Conservation (phyloP, 2,797 vertebrate genomes). For the Rhincodon typus region DNA sequence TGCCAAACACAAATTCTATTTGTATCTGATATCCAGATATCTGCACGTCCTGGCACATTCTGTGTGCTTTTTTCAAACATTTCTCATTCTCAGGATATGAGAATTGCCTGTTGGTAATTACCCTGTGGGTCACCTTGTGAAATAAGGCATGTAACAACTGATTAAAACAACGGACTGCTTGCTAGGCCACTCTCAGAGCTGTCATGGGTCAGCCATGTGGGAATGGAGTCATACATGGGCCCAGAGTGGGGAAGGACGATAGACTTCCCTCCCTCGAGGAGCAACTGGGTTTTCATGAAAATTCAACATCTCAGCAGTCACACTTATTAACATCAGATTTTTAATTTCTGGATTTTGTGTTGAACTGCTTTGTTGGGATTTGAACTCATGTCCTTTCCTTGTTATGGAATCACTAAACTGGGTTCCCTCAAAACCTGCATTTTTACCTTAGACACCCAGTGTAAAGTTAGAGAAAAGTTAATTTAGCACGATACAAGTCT, state of each 20-base stretch:
- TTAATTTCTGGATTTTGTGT: not conserved
- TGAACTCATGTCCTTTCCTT: not conserved
- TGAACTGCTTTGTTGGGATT: not conserved
- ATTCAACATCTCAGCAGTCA: not conserved
- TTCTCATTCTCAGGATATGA: not conserved
- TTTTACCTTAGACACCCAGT: not conserved
- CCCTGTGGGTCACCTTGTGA: not conserved
- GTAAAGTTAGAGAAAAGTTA: not conserved
- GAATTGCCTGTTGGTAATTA: not conserved
- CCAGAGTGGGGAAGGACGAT: too few species aligned
- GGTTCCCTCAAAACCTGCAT: not conserved
- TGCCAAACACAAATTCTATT: not conserved
- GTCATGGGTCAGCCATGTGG: not conserved
- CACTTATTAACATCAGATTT: not conserved
- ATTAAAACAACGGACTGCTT: not conserved
- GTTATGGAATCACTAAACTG: not conserved
- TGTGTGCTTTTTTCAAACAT: too few species aligned
- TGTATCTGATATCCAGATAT: not conserved
- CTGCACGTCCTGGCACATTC: too few species aligned
- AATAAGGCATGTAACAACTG: not conserved
- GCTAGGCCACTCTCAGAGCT: not conserved
- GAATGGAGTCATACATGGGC: not conserved
- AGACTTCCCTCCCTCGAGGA: too few species aligned
- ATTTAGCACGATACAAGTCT: not conserved
- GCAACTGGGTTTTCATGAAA: not conserved